phyloP scores from a whole-genome alignment of 2,113 vertebrate species.

The Dolichotis patagonum region DNA sequence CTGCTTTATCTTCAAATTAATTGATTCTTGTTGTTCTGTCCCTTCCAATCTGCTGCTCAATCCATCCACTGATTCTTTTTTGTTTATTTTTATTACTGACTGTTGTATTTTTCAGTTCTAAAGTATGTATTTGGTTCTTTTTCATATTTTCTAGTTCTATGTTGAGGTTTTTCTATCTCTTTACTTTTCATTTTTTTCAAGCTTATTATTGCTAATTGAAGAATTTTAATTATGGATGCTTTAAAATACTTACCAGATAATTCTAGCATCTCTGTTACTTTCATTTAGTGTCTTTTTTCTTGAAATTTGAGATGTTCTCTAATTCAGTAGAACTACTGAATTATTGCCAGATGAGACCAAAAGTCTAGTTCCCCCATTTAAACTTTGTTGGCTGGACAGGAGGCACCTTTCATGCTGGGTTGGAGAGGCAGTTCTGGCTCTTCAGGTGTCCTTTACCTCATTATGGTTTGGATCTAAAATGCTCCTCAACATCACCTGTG shows the following conservation, averaged over 20 bases:
- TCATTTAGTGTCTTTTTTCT: neutral
- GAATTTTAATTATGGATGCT: conserved; percentile 23
- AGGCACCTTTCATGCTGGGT: neutral
- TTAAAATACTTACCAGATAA: conserved; percentile 42
- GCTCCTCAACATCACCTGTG: neutral
- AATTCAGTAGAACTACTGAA: neutral
- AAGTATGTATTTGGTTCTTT: neutral
- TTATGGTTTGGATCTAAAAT: neutral
- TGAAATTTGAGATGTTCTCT: no score
- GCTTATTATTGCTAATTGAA: neutral
- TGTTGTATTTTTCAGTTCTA: conserved; percentile 27
- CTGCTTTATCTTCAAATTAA: neutral
- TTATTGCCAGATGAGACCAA: neutral
- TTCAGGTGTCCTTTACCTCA: neutral
- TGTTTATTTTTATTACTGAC: neutral
- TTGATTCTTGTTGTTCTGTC: neutral
- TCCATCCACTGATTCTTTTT: neutral
- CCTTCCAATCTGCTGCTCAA: neutral
- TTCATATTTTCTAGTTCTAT: neutral
- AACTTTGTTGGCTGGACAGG: neutral
- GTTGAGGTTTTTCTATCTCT: neutral
- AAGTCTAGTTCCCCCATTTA: neutral
- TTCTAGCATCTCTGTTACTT: neutral
- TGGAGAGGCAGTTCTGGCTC: neutral
- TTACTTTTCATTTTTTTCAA: conserved; percentile 39